Evolutionary conservation across 2,113 vertebrate species (phyloP).

Genomic region (Apus apus): DNA sequence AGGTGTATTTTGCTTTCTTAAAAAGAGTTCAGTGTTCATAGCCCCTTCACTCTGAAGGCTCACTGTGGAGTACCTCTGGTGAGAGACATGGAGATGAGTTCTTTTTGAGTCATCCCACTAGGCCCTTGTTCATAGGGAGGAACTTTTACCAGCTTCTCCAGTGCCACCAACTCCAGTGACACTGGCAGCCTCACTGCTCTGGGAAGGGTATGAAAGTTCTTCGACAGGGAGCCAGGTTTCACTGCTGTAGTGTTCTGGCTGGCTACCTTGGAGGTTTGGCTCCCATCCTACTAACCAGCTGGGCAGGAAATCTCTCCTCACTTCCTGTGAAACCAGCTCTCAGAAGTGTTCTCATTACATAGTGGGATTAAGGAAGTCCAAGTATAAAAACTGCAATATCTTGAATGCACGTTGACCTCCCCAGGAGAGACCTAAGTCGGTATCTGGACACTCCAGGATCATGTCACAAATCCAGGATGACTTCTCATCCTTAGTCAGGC

Average conservation of each 20-base stretch:
- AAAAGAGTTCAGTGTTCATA: neutral
- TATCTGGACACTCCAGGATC: neutral
- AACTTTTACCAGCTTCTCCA: neutral
- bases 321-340: neutral
- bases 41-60: neutral
- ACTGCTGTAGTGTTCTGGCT: neutral
- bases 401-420: neutral
- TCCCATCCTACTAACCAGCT: neutral
- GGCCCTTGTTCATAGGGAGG: neutral
- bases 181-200: neutral
- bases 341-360: neutral
- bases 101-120: neutral
- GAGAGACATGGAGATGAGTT: neutral
- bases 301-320: neutral
- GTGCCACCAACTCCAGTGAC: neutral
- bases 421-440: rapidly evolving
- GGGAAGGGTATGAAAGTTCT: neutral
- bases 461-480: neutral
- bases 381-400: neutral
- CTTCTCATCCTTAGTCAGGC: neutral
- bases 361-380: neutral
- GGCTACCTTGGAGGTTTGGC: neutral
- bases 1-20: neutral
- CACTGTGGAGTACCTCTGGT: neutral
- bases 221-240: too few relatives aligned